Percentiles rank a stretch among this genome's conserved stretches.
Conservation (phyloP, 2,888 invertebrate species). For the Callimorpha dominula region DNA sequence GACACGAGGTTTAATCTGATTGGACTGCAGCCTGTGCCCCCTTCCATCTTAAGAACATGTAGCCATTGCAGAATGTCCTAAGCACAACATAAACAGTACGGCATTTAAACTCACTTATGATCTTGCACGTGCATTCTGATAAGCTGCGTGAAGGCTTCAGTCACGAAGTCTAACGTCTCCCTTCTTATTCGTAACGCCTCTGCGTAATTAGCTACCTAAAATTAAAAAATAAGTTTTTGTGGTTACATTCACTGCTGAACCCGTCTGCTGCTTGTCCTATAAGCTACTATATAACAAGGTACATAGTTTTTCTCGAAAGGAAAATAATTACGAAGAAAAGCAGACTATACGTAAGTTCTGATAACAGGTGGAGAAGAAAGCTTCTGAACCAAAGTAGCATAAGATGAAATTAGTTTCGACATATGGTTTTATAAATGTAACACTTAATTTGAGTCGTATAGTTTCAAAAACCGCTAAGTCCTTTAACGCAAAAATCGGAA, state of each 20-base stretch:
- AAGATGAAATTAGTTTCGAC: too few relatives aligned
- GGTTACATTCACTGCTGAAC: neutral
- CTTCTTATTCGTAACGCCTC: conserved; percentile 95
- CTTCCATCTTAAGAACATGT: neutral
- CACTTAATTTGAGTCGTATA: too few relatives aligned
- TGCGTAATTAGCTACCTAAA: conserved; percentile 82
- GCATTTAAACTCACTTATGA: conserved; percentile 80
- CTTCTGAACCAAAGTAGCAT: too few relatives aligned
- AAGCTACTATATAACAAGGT: neutral
- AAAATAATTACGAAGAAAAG: neutral
- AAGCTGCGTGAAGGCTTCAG: conserved; percentile 95
- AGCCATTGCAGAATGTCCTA: neutral
- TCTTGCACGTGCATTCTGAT: conserved; percentile 94
- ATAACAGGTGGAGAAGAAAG: neutral
- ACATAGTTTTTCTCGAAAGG: neutral
- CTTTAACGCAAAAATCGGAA: too few relatives aligned
- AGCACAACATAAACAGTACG: neutral
- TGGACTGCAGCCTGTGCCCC: neutral
- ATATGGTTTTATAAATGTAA: too few relatives aligned
- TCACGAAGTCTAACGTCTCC: conserved; percentile 95
- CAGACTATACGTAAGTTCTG: neutral
- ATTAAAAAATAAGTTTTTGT: neutral
- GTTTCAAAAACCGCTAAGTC: too few relatives aligned
- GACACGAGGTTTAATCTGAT: too few relatives aligned
- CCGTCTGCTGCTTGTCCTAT: neutral